These are phyloP conservation scores for Macrophya alboannulata DNA, from an alignment of 2,888 invertebrate species.

Conservation along the genomic window DNA sequence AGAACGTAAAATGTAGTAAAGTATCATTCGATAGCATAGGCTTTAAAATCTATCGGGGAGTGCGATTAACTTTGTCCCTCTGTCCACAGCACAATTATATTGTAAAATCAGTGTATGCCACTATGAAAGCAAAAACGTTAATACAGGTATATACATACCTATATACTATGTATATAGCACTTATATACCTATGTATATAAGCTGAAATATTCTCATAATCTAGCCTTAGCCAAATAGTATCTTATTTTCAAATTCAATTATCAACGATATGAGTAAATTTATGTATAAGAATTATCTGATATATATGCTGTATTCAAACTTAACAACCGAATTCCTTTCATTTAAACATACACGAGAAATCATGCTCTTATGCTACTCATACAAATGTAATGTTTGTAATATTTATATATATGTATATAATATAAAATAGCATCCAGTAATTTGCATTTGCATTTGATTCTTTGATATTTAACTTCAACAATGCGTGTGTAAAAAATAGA, in stretches of 20 bases:
- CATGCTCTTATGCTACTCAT: constrained; percentile 66
- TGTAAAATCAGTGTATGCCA: constrained; percentile 17
- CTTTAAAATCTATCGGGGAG: neutral
- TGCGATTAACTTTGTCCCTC: neutral
- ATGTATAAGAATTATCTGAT: neutral
- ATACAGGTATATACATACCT: constrained; percentile 4
- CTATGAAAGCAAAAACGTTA: constrained; percentile 28
- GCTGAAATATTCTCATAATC: neutral
- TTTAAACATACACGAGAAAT: constrained; percentile 67
- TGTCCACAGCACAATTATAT: constrained; percentile 20
- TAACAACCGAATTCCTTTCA: constrained; percentile 58
- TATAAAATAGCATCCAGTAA: constrained; percentile 69
- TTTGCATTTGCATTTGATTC: constrained; percentile 60
- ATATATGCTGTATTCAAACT: neutral
- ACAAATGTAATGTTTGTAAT: constrained; percentile 68
- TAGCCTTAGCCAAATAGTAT: neutral
- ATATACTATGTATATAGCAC: too few species aligned
- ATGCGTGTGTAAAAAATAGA: neutral
- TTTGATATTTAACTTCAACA: constrained; percentile 6
- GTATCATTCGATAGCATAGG: neutral
- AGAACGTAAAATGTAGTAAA: neutral
- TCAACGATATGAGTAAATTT: neutral
- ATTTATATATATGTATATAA: constrained; percentile 36
- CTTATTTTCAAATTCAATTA: neutral
- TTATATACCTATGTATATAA: constrained; percentile 3